Conservation (phyloP, 2,888 invertebrate genomes). For the Sisyra terminalis region DNA sequence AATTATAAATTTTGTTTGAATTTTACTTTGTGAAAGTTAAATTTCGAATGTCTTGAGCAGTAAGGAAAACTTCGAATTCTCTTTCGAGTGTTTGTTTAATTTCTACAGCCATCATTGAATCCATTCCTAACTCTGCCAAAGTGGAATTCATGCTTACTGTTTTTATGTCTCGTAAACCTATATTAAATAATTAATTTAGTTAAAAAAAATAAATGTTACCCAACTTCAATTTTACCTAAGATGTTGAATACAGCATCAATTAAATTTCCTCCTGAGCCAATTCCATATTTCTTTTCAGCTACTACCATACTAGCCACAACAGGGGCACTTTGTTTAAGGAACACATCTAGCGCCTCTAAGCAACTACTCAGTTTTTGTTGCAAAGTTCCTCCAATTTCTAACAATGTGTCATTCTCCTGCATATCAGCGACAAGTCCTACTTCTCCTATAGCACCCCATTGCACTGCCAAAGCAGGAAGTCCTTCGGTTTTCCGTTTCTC, state of each 20-base stretch:
- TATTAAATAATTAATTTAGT: too few species aligned
- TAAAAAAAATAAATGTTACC: too few species aligned
- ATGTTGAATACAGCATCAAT: slow-evolving; percentile 55
- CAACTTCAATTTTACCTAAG: slow-evolving; percentile 19
- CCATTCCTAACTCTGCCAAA: slow-evolving; percentile 86
- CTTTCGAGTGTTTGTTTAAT: slow-evolving; percentile 84
- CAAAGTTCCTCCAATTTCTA: slow-evolving; percentile 31
- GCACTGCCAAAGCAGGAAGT: slow-evolving; percentile 65
- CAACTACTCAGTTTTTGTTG: slow-evolving; percentile 42
- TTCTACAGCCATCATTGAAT: slow-evolving; percentile 94
- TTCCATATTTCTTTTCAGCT: slow-evolving; percentile 32
- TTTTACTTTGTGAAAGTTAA: slow-evolving; percentile 53
- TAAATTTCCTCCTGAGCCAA: slow-evolving; percentile 42
- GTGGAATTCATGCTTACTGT: slow-evolving; percentile 51
- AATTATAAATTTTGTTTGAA: neutral
- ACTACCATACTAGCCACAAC: slow-evolving; percentile 30
- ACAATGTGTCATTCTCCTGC: slow-evolving; percentile 19
- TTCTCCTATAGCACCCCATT: slow-evolving; percentile 85
- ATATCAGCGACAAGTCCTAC: slow-evolving; percentile 35
- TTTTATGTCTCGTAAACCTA: slow-evolving; percentile 49
- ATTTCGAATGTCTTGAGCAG: slow-evolving; percentile 70
- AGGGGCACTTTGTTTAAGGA: slow-evolving; percentile 29
- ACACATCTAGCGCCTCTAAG: slow-evolving; percentile 28
- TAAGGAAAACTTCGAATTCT: slow-evolving; percentile 73
- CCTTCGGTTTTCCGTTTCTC: slow-evolving; percentile 53